These are phyloP conservation scores for Isoperla grammatica DNA, from an alignment of 2,888 invertebrate genomes.

Conservation along the genomic window DNA sequence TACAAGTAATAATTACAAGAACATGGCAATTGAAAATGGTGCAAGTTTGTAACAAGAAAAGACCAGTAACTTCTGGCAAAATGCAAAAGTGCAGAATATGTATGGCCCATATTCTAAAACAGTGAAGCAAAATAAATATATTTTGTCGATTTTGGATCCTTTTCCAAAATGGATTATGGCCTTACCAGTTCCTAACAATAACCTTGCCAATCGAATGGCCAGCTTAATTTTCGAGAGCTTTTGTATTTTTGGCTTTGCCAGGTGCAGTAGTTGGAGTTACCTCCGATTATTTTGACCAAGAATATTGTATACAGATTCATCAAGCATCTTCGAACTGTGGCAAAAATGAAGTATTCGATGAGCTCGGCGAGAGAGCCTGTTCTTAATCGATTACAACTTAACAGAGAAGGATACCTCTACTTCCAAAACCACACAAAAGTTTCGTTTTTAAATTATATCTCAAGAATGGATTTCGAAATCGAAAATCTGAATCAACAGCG, in stretches of 20 bases:
- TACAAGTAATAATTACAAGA: no score
- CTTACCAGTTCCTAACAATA: slow-evolving; percentile 27
- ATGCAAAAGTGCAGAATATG: slow-evolving; percentile 34
- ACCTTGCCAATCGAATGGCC: slow-evolving; percentile 29
- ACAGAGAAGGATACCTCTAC: no score
- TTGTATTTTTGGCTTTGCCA: slow-evolving; percentile 35
- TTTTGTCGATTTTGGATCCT: slow-evolving; percentile 34
- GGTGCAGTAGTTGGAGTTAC: slow-evolving; percentile 29
- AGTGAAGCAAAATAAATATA: slow-evolving; percentile 29
- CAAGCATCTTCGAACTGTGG: no score
- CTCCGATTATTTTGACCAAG: slow-evolving; percentile 26
- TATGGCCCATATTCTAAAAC: slow-evolving; percentile 34
- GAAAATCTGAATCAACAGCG: no score
- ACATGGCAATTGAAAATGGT: no score
- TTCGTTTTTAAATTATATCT: no score
- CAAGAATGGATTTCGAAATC: no score
- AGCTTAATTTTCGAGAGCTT: slow-evolving; percentile 34
- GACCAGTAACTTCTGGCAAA: slow-evolving; percentile 6
- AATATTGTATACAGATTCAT: not conserved
- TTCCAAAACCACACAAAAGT: no score
- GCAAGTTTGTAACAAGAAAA: no score
- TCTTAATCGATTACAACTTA: no score
- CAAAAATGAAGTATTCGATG: no score
- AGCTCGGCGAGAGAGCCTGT: no score
- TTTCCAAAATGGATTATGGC: slow-evolving; percentile 35